Conservation (phyloP, 2,888 invertebrate species). For the Dinocampus coccinellae region DNA sequence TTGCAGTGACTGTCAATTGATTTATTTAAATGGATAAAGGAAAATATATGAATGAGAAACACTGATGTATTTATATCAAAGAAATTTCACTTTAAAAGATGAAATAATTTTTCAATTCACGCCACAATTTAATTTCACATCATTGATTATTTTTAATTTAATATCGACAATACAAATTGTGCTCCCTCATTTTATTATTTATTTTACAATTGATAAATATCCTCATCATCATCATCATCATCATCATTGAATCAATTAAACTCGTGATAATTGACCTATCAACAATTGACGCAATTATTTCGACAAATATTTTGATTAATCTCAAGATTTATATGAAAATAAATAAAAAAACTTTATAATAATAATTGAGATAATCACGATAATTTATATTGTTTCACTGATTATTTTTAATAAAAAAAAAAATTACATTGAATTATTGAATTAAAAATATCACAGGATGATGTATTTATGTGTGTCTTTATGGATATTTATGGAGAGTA, state of each 20-base stretch:
- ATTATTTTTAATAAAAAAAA: background rate
- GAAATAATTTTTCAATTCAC: background rate
- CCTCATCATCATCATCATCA: too few species aligned
- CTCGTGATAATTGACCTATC: background rate
- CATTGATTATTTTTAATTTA: background rate
- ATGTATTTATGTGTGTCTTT: too few species aligned
- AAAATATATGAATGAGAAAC: conserved; percentile 3
- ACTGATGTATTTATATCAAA: background rate
- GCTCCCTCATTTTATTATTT: background rate
- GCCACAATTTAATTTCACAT: background rate
- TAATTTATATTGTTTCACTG: background rate
- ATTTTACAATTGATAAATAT: background rate
- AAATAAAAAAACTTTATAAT: too few species aligned
- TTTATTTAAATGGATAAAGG: background rate
- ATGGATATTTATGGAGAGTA: too few species aligned
- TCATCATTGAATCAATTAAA: conserved; percentile 19
- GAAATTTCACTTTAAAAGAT: background rate
- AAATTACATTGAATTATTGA: background rate
- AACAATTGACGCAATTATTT: background rate
- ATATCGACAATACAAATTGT: background rate
- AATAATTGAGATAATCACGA: background rate
- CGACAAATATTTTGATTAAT: background rate
- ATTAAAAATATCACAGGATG: background rate
- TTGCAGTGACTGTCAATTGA: conserved; percentile 46
- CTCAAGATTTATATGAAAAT: background rate